Evolutionary conservation across 2,797 vertebrate genomes (phyloP).

Genomic region (Argentina silus): DNA sequence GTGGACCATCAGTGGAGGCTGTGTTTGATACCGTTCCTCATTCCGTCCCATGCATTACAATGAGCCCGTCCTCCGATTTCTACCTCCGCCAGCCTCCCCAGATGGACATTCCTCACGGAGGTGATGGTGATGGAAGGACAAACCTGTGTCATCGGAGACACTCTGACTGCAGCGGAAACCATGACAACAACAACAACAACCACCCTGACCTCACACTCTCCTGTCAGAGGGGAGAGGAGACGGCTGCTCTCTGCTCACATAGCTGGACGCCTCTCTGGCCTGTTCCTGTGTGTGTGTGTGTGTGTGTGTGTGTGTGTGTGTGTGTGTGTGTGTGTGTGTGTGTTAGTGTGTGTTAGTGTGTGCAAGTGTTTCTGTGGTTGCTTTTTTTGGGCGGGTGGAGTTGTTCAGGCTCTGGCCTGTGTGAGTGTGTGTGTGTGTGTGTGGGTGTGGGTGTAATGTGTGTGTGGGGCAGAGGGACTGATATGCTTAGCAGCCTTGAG

Average conservation of each 20-base stretch:
- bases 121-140: too few species aligned
- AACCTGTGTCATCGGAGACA: too few species aligned
- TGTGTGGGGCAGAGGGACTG: slow-evolving; percentile 35
- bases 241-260: slow-evolving; percentile 38
- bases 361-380: neutral
- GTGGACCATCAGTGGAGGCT: too few species aligned
- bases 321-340: slow-evolving; percentile 47
- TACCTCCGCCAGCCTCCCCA: neutral
- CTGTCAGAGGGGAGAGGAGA: slow-evolving; percentile 15
- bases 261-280: neutral
- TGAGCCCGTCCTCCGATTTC: slow-evolving; percentile 9
- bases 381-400: too few species aligned
- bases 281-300: slow-evolving; percentile 9
- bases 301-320: slow-evolving; percentile 22
- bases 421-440: slow-evolving; percentile 11
- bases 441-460: slow-evolving; percentile 39
- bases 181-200: slow-evolving; percentile 28
- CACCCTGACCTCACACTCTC: slow-evolving; percentile 36
- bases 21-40: too few species aligned
- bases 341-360: too few species aligned
- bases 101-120: too few species aligned
- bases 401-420: neutral
- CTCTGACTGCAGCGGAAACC: slow-evolving; percentile 11
- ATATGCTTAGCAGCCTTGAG: slow-evolving; percentile 35
- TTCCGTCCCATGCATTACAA: neutral